These are phyloP conservation scores for Selene dorsalis DNA, from an alignment of 2,797 vertebrate species.

Conservation along the genomic window DNA sequence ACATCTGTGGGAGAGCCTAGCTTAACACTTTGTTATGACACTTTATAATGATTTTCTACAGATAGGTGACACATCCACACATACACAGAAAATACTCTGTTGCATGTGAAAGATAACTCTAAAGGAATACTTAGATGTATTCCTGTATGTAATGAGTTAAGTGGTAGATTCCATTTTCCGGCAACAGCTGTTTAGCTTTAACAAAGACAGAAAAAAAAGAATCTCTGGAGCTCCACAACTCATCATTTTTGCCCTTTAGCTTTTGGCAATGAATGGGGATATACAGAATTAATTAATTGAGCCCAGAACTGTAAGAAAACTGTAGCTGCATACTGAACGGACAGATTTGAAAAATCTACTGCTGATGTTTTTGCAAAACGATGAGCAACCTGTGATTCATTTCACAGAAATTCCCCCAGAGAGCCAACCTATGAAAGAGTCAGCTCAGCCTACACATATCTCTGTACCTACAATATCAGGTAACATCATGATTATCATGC, in stretches of 20 bases:
- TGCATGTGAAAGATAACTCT: background rate
- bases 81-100: no score
- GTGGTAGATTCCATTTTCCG: background rate
- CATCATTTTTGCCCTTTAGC: background rate
- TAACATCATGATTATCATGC: slow-evolving; percentile 31
- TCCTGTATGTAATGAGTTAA: background rate
- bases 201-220: background rate
- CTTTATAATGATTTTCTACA: background rate
- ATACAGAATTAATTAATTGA: background rate
- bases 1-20: no score
- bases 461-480: slow-evolving; percentile 75
- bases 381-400: background rate
- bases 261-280: no score
- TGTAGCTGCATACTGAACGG: background rate
- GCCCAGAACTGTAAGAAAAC: background rate
- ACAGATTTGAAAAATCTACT: background rate
- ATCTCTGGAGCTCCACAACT: background rate
- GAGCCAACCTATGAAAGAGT: slow-evolving; percentile 62
- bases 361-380: background rate
- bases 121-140: no score
- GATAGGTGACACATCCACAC: no score
- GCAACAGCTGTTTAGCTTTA: background rate
- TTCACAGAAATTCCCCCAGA: slow-evolving; percentile 53
- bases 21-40: background rate
- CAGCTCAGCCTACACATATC: slow-evolving; percentile 45